These are phyloP conservation scores for Nettapus auritus DNA, from an alignment of 2,113 vertebrate species.

Conservation along the genomic window DNA sequence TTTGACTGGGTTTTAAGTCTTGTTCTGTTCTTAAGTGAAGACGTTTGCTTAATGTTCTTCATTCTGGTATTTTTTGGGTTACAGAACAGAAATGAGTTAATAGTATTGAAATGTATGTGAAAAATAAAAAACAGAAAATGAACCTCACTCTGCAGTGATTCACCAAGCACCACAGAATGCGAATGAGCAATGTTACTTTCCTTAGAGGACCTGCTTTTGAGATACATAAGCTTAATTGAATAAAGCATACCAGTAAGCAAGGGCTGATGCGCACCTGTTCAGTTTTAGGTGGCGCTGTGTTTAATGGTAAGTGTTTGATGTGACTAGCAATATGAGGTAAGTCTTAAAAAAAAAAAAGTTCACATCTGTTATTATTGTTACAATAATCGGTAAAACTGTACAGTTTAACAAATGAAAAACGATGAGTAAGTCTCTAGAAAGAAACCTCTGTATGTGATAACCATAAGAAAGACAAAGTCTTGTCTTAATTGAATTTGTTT, in stretches of 20 bases:
- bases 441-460: not conserved
- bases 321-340: not conserved
- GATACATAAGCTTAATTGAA: no score
- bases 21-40: not conserved
- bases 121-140: no score
- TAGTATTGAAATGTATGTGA: not conserved
- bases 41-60: not conserved
- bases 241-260: not conserved
- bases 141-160: no score
- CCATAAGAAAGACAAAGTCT: not conserved
- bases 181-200: no score
- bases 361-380: not conserved
- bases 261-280: not conserved
- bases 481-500: not conserved
- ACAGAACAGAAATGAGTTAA: not conserved
- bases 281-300: not conserved
- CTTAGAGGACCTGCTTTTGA: no score
- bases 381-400: not conserved
- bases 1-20: not conserved
- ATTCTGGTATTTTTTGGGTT: not conserved
- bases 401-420: not conserved
- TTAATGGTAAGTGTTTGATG: not conserved
- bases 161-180: no score
- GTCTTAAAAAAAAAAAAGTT: not conserved
- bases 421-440: not conserved